Base-by-base conservation (phyloP, 2,113 vertebrate genomes). In the Herpailurus yagouaroundi region DNA sequence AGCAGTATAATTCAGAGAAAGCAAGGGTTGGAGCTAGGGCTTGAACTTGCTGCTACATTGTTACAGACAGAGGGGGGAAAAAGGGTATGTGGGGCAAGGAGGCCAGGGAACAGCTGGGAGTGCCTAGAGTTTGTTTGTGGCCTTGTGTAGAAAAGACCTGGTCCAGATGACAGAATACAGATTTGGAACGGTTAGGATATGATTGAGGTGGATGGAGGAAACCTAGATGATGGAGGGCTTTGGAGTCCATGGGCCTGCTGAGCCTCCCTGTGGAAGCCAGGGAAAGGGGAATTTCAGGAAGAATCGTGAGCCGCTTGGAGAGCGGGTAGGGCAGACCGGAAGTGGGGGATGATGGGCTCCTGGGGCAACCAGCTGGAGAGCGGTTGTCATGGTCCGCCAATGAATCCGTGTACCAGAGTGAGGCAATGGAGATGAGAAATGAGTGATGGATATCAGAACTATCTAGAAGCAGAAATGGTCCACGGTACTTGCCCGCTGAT, bases 11-110 rank as follows among this genome's bases (percentile, higher is more conserved):
- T 94, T 97, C 64, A 79, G 76, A 91, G 71, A 94, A 73, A 69
- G 57, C 25, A 82, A 84, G 36, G 10, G 9, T 23, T 66, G 52
- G 41, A 74, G 29, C 18, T 23, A 68, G 68, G 33, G 50, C 23
- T 88, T 95, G 95, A 96, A 71, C 63, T 87, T 82, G 74, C 74
- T 23, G 3, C 52, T 50, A 63, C 94, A 63, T 82, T 96, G 74
- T 55, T 86, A 80, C 48, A 50, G 57, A 36, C 13, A n/a, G 38
- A 71, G 31, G 60, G 7, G 50, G 21, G 52, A 60, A 92, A 60
- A 66, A 94, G n/a, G 60, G 2, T 45, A 3, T 11, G 33, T 14
- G 48, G 27, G 60, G 27, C 1, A 4, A 91, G 31, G n/a, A 23
- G 33, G 31, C 83, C 69, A 64, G 76, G 29, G 52, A 92, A 90